A percentile compares a stretch with the other conserved stretches of the same genome.
These are phyloP conservation scores for Ifrita kowaldi DNA, from an alignment of 2,113 vertebrate genomes.

Conservation along the genomic window DNA sequence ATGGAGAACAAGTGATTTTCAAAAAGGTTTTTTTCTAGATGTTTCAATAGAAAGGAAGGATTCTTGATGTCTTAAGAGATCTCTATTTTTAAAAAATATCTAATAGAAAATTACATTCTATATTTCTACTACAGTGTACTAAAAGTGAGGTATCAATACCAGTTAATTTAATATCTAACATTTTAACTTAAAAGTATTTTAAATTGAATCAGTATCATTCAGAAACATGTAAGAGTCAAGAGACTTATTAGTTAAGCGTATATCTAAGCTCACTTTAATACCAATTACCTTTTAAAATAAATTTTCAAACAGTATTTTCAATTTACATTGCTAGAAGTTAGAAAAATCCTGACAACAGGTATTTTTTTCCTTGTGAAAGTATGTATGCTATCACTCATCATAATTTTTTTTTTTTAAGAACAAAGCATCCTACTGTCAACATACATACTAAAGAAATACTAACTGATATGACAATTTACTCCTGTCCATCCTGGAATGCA, in stretches of 20 bases:
- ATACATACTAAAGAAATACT: constrained; percentile 79
- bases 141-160: background rate
- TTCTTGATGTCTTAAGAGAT: background rate
- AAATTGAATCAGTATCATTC: background rate
- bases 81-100: background rate
- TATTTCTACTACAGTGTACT: background rate
- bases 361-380: background rate
- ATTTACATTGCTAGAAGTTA: background rate
- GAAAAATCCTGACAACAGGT: background rate
- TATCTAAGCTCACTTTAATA: background rate
- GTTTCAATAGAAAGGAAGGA: background rate
- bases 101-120: background rate
- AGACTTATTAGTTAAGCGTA: background rate
- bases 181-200: background rate
- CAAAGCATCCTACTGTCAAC: background rate
- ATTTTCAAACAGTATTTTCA: background rate
- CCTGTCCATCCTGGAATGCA: constrained; percentile 96
- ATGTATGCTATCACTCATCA: background rate
- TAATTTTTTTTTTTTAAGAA: background rate
- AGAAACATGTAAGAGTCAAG: background rate
- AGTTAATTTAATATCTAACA: background rate
- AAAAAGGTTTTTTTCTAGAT: background rate
- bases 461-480: constrained; percentile 93
- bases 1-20: background rate
- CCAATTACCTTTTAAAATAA: background rate